Percentiles rank a stretch among this genome's conserved stretches.
Conservation (phyloP, 2,113 vertebrate genomes). For the Heterochromis multidens region DNA sequence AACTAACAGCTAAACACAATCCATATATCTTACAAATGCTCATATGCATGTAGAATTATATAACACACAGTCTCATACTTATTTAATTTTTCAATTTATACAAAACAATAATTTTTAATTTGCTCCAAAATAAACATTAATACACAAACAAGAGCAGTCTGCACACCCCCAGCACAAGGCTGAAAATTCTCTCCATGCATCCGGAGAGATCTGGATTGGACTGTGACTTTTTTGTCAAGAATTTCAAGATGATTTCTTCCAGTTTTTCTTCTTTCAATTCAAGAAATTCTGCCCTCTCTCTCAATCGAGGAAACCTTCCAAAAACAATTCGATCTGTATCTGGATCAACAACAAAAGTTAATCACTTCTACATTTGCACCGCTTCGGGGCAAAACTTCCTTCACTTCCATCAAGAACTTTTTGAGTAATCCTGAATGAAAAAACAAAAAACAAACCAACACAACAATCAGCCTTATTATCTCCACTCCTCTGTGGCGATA, state of each 20-base stretch:
- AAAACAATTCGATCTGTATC: not conserved
- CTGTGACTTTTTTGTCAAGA: rapidly evolving
- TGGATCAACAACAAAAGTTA: not conserved
- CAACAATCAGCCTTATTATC: not conserved
- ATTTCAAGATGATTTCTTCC: not conserved
- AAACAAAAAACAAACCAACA: no score
- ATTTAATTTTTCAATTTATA: not conserved
- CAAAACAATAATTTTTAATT: not conserved
- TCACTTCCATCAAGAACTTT: not conserved
- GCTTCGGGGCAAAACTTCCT: not conserved
- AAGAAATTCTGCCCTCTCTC: no score
- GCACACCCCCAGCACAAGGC: not conserved
- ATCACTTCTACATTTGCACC: not conserved
- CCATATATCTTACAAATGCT: not conserved
- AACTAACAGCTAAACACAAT: not conserved
- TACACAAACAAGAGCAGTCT: not conserved
- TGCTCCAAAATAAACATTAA: not conserved
- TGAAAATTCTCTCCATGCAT: not conserved
- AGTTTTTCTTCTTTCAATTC: not conserved
- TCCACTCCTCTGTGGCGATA: not conserved
- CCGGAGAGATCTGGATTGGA: not conserved
- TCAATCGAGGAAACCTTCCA: not conserved
- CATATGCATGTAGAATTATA: not conserved
- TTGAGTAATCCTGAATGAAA: not conserved
- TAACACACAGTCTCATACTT: not conserved